These are phyloP conservation scores for Acanthopagrus latus DNA, from an alignment of 2,797 vertebrate genomes.

Conservation along the genomic window DNA sequence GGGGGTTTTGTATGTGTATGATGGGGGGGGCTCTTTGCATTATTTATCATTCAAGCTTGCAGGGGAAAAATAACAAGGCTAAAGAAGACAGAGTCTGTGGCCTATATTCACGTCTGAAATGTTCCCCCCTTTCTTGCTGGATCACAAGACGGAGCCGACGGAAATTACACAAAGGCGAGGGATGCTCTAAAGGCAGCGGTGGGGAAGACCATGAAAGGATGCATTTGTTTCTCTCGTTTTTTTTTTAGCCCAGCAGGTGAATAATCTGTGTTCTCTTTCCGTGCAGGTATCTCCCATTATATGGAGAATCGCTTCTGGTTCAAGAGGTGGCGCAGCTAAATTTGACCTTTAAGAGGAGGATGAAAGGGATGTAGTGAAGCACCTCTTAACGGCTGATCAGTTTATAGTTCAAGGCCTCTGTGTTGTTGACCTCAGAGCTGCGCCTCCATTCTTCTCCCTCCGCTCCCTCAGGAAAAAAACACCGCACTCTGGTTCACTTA, in stretches of 20 bases:
- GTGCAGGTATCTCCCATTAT: constrained; percentile 30
- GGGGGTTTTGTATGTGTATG: constrained; percentile 44
- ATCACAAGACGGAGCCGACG: constrained; percentile 56
- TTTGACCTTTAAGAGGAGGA: constrained; percentile 36
- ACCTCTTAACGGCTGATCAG: constrained; percentile 32
- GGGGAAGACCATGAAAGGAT: constrained; percentile 31
- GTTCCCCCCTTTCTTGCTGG: constrained; percentile 36
- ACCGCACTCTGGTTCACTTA: constrained; percentile 46
- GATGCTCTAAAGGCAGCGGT: constrained; percentile 28
- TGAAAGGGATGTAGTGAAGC: constrained; percentile 33
- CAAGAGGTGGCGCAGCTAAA: constrained; percentile 1
- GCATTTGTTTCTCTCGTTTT: constrained; percentile 22
- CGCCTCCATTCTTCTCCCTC: constrained; percentile 1
- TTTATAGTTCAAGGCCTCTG: constrained; percentile 41
- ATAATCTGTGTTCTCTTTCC: constrained; percentile 6
- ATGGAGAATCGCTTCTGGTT: neutral
- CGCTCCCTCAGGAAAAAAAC: constrained; percentile 30
- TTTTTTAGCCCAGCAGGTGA: constrained; percentile 18
- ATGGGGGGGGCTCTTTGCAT: constrained; percentile 64
- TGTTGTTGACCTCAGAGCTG: constrained; percentile 46
- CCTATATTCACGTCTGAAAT: constrained; percentile 71
- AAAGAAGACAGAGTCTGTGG: constrained; percentile 61
- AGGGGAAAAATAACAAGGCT: constrained; percentile 67
- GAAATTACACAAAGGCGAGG: constrained; percentile 45
- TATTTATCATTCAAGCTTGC: constrained; percentile 78